Evolutionary conservation across 2,888 invertebrate genomes (phyloP), one percentile per base, ranked within the genome.

Genomic region (Diachrysia chrysitis): DNA sequence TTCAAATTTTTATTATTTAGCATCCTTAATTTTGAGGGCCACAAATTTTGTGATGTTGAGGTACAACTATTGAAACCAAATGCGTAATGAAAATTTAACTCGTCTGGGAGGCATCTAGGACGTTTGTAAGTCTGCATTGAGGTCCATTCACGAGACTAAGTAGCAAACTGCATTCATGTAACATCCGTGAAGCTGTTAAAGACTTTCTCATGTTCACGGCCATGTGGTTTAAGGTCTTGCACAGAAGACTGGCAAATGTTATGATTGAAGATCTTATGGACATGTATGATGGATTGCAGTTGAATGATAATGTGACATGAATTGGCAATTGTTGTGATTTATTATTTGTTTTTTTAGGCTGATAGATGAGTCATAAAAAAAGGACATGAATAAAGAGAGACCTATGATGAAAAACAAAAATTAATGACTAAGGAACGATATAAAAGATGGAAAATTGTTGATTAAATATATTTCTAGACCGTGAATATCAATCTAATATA

Each of bases 111-210:
- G 16, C 53, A 46, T 67, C 12, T 17, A 61, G 46, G 23, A 21
- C 16, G n/a, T 66, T 56, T 67, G 58, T 17, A 64, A n/a, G 4
- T n/a, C 46, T 21, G 29, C 14, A 17, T 54, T 61, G 58, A 65
- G 70, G 19, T 63, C 56, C 63, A 70, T 67, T 70, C 58, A 63
- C 55, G 16, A 63, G 54, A 67, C 7, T 59, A 64, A 62, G 74
- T 67, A 64, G 58, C 37, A 14, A 59, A 42, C 63, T 60, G 42
- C 71, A 71, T 68, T 71, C 71, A 71, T 65, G 64, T 63, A 71
- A 68, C 62, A 75, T 75, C 74, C 74, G 75, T 71, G 59, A 71
- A 75, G 68, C 57, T 59, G 58, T 71, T 54, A 51, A 35, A 67
- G 58, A 75, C 68, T 75, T 71, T 75, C 62, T 42, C 62, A 62